A percentile compares a stretch with the other conserved stretches of the same genome.
Conservation (phyloP, 2,888 invertebrate species). For the Fabriciana adippe region DNA sequence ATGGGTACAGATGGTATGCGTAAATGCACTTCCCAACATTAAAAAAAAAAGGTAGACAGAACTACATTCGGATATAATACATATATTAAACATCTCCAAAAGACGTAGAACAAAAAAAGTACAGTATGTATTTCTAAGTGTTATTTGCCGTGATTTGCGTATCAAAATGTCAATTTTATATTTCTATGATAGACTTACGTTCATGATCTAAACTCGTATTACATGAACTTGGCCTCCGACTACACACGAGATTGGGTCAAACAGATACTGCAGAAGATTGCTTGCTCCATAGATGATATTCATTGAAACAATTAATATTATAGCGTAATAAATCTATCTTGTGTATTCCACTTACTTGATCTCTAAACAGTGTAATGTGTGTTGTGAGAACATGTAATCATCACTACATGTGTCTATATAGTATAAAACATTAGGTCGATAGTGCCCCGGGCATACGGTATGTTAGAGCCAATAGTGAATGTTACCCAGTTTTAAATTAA, state of each 20-base stretch:
- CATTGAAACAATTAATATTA: constrained; percentile 56
- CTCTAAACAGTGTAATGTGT: constrained; percentile 19
- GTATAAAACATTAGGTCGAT: too few relatives aligned
- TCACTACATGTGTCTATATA: constrained; percentile 6
- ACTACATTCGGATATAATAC: too few relatives aligned
- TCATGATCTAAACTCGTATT: constrained; percentile 35
- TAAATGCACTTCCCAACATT: too few relatives aligned
- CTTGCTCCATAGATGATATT: constrained; percentile 49
- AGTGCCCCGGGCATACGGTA: not conserved
- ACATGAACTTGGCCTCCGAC: constrained; percentile 68
- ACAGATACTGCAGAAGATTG: constrained; percentile 46
- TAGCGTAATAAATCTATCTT: constrained; percentile 36
- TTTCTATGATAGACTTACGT: constrained; percentile 21
- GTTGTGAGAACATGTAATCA: constrained; percentile 9
- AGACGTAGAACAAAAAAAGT: too few relatives aligned
- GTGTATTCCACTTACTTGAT: constrained; percentile 27
- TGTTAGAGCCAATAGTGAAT: not conserved
- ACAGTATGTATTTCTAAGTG: too few relatives aligned
- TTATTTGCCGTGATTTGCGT: not conserved
- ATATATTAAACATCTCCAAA: too few relatives aligned
- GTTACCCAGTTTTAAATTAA: too few relatives aligned
- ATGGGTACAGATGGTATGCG: too few relatives aligned
- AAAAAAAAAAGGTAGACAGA: too few relatives aligned
- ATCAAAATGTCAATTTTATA: constrained; percentile 23
- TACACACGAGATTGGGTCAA: constrained; percentile 58